phyloP scores from a whole-genome alignment of 2,113 vertebrate genomes.

The Sterna hirundo region DNA sequence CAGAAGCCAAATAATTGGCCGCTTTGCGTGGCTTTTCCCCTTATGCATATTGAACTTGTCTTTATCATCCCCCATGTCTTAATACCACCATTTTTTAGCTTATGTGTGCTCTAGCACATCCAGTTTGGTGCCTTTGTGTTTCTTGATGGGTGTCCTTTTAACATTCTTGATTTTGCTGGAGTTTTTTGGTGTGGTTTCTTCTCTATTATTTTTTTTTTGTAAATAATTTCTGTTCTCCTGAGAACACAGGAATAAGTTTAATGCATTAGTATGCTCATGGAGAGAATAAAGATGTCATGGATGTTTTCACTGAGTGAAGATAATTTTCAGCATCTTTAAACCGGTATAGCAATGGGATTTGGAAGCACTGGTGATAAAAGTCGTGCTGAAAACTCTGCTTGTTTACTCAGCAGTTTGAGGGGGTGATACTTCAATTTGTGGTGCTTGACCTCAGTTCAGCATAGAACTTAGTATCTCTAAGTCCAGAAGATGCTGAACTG shows the following conservation, averaged over 20 bases:
- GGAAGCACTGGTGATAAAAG: background rate
- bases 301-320: background rate
- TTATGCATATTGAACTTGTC: background rate
- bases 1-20: background rate
- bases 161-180: background rate
- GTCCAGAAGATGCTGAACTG: background rate
- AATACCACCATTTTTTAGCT: background rate
- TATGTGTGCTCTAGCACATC: background rate
- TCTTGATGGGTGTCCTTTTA: background rate
- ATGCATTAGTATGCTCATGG: background rate
- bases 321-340: background rate
- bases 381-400: background rate
- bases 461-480: background rate
- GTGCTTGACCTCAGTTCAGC: background rate
- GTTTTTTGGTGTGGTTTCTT: background rate
- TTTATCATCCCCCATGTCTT: background rate
- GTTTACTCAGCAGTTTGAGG: background rate
- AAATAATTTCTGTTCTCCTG: background rate
- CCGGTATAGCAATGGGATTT: background rate
- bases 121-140: background rate
- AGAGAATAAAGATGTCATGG: background rate
- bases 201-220: too few relatives aligned
- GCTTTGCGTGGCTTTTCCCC: background rate
- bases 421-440: background rate
- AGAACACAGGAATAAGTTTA: background rate